These are phyloP conservation scores for Noctua fimbriata DNA, from an alignment of 2,888 invertebrate genomes.

Conservation along the genomic window DNA sequence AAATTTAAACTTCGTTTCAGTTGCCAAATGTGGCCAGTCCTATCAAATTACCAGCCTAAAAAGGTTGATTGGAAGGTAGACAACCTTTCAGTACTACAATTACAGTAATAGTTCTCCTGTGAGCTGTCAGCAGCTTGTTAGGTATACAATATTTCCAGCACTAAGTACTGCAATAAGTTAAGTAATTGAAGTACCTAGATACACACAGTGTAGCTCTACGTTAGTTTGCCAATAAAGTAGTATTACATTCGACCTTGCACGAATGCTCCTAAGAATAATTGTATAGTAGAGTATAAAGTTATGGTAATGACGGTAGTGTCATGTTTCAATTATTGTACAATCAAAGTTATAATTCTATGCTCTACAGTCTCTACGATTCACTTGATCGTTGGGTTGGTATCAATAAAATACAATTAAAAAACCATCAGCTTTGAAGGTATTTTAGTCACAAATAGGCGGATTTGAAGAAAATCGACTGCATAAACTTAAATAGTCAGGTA, in stretches of 20 bases:
- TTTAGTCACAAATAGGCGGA: neutral
- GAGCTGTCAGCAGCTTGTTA: neutral
- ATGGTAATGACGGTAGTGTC: slow-evolving; percentile 13
- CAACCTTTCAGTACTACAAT: neutral
- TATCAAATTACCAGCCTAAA: neutral
- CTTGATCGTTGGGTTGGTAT: neutral
- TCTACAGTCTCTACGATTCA: neutral
- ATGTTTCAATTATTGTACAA: slow-evolving; percentile 26
- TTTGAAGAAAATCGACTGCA: neutral
- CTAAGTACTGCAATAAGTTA: neutral
- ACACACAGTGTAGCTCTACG: too few species aligned
- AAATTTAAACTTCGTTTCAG: neutral
- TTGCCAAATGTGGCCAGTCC: neutral
- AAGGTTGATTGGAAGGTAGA: neutral
- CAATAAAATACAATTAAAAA: neutral
- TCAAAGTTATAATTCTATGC: neutral
- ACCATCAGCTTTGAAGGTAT: neutral
- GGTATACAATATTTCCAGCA: neutral
- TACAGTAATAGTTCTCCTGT: neutral
- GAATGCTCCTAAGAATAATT: slow-evolving; percentile 17
- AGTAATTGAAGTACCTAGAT: slow-evolving; percentile 11
- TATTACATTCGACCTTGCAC: slow-evolving; percentile 9
- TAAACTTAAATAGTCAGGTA: neutral
- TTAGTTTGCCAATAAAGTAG: slow-evolving; percentile 9
- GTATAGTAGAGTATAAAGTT: neutral